phyloP scores from a whole-genome alignment of 1,140 invertebrate genomes.

The Anoplophora glabripennis region DNA sequence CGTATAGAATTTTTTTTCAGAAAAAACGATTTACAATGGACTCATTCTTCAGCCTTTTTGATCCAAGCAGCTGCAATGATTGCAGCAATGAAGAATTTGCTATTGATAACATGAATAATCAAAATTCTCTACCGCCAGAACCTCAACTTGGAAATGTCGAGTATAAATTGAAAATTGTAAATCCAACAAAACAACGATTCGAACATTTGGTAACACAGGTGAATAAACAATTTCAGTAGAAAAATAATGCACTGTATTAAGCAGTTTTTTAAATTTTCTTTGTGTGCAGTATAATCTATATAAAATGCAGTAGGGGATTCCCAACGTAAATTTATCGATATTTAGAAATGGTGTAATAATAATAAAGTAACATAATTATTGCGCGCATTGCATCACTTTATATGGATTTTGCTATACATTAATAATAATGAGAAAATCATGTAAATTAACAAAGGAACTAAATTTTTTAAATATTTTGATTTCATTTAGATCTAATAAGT shows the following conservation, averaged over 20 bases:
- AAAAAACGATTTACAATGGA: constrained; percentile 56
- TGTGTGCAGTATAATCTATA: no score
- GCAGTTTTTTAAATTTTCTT: no score
- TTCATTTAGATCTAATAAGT: background rate
- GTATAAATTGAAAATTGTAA: constrained; percentile 88
- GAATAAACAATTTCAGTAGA: constrained; percentile 19
- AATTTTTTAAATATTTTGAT: background rate
- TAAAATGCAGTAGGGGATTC: no score
- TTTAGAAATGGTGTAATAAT: no score
- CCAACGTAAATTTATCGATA: no score
- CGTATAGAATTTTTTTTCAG: constrained; percentile 4
- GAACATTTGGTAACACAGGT: constrained; percentile 87
- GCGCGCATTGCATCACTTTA: no score
- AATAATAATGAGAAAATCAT: no score
- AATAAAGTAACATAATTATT: no score
- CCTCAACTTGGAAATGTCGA: constrained; percentile 89
- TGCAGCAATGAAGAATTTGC: constrained; percentile 43
- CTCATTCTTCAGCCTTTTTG: constrained; percentile 75
- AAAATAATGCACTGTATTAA: background rate
- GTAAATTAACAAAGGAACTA: no score
- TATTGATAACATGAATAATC: constrained; percentile 38
- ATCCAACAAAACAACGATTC: constrained; percentile 78
- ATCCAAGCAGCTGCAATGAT: constrained; percentile 52
- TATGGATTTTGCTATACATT: no score
- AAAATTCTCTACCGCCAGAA: constrained; percentile 73